Base-by-base conservation (phyloP, 2,113 vertebrate genomes). In the Anhinga rufa region DNA sequence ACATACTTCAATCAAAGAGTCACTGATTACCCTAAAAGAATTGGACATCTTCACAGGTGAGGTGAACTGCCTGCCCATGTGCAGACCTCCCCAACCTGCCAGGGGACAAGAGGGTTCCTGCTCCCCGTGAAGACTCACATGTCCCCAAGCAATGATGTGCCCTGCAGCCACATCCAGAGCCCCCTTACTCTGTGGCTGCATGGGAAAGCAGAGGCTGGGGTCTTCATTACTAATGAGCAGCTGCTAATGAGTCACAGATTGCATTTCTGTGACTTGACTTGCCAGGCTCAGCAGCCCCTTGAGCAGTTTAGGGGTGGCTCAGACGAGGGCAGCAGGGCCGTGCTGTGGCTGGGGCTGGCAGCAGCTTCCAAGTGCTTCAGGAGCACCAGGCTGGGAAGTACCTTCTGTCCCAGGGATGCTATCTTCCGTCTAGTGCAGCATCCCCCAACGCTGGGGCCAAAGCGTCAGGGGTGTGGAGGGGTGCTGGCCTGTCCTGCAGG, bases 141-240 rank as follows among this genome's bases (percentile, higher is more conserved):
- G 16, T 60, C 29, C 68, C 49, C 28, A 7, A 0, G 36, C 49
- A 48, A 7, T 6, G 52, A 22, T 0, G 0, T 19, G 81, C 17
- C 60, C 48, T 9, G 36, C 54, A 48, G 65, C 46, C 36, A 13
- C 4, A 31, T 28, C 48, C 74, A 66, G n/a, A 70, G 80, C 54
- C 55, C 22, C 36, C 22, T 36, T 1, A 6, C 21, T 42, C 44
- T n/a, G 26, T 2, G 2, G 22, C 49, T 93, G 78, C 51, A 6
- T 1, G 6, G 44, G 78, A 52, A 81, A 72, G 46, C 72, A 69
- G 69, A 72, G 32, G 34, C 40, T 76, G 3, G 0, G 15, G 17
- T 22, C 28, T 31, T 20, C 29, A 4, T 38, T 49, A 7, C 32
- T 38, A 51, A 46, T 1, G 21, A 80, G 51, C 60, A 88, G 61